Percentiles rank a stretch among this genome's conserved stretches.
Evolutionary conservation across 2,113 vertebrate species (phyloP).

Genomic region (Xiphophorus maculatus): DNA sequence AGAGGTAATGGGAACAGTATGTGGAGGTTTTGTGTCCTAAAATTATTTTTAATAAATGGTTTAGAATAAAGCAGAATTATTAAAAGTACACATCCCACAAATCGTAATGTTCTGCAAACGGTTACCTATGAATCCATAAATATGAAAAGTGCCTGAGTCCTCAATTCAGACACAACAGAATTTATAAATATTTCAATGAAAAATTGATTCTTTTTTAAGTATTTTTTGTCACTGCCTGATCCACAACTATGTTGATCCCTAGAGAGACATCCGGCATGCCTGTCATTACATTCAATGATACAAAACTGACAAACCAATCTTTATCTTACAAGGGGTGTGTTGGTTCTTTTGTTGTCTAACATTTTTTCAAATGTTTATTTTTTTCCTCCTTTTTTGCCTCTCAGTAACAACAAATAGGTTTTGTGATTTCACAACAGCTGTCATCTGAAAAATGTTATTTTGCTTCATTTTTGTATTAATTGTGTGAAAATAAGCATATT

Average conservation of each 20-base stretch:
- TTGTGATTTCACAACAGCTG: neutral
- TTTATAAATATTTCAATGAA: constrained; percentile 19
- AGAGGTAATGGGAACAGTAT: neutral
- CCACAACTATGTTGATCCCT: constrained; percentile 13
- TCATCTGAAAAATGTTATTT: constrained; percentile 16
- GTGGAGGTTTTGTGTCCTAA: neutral
- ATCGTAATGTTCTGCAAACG: no score
- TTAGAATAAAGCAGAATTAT: neutral
- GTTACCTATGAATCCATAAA: constrained; percentile 4
- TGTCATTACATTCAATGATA: constrained; percentile 43
- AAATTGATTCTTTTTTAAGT: neutral
- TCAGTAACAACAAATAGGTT: constrained; percentile 1
- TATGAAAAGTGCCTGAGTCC: neutral
- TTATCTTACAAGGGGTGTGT: constrained; percentile 16
- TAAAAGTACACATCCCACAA: neutral
- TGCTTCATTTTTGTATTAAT: neutral
- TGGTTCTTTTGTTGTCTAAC: constrained; percentile 18
- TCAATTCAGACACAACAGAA: constrained; percentile 20
- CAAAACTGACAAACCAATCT: constrained; percentile 32
- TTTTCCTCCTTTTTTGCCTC: neutral
- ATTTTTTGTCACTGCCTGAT: constrained; percentile 27
- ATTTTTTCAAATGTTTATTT: neutral
- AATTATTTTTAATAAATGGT: neutral
- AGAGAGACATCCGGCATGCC: constrained; percentile 44
- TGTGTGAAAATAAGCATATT: no score